A percentile compares a stretch with the other conserved stretches of the same genome.
Evolutionary conservation across 1,140 invertebrate species (phyloP).

Genomic region (Pomphorhynchus laevis): DNA sequence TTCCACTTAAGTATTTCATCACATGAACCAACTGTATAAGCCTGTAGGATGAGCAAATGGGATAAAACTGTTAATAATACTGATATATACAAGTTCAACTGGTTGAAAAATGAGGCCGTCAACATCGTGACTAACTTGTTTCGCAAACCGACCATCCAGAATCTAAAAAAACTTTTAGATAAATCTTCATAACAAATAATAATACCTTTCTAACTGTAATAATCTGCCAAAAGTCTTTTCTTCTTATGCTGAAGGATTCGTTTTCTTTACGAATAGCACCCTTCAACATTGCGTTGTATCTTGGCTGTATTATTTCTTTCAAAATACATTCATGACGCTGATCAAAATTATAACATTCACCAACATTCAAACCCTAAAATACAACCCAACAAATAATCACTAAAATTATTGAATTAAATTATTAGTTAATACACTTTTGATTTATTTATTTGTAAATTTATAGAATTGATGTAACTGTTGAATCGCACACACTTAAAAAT

Average conservation of each 20-base stretch:
- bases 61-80: neutral
- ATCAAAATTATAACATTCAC: slow-evolving; percentile 37
- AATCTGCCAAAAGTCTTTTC: slow-evolving; percentile 57
- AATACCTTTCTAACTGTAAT: slow-evolving; percentile 25
- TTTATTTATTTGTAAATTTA: no score
- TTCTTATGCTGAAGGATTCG: slow-evolving; percentile 37
- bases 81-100: slow-evolving; percentile 18
- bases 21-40: slow-evolving; percentile 43
- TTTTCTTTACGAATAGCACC: slow-evolving; percentile 33
- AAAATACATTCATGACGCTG: slow-evolving; percentile 35
- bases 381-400: neutral
- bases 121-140: slow-evolving; percentile 50
- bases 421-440: no score
- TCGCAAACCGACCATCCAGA: slow-evolving; percentile 45
- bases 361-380: slow-evolving; percentile 31
- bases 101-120: slow-evolving; percentile 95
- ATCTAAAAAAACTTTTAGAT: slow-evolving; percentile 19
- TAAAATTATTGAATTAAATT: neutral
- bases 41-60: slow-evolving; percentile 21
- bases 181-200: neutral
- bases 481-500: no score
- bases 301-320: slow-evolving; percentile 30
- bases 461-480: no score
- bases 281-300: slow-evolving; percentile 33
- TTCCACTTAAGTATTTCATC: slow-evolving; percentile 82